Percentiles rank a stretch among this genome's conserved stretches.
These are phyloP conservation scores for Aphelenchoides besseyi DNA, from an alignment of 1,140 invertebrate genomes.

Conservation along the genomic window DNA sequence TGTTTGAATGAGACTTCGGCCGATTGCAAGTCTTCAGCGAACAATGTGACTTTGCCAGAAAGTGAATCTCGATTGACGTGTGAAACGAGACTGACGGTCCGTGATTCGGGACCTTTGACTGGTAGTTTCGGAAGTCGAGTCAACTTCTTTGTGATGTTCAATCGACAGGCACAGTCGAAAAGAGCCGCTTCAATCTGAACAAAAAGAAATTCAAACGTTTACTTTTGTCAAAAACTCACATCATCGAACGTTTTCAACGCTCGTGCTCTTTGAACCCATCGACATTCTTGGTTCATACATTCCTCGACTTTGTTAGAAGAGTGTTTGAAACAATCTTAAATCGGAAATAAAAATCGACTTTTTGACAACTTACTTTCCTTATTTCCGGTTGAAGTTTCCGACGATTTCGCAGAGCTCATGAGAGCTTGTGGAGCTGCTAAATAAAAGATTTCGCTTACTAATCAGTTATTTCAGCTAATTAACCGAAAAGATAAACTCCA, in stretches of 20 bases:
- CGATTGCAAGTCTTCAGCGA: neutral
- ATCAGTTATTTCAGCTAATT: no score
- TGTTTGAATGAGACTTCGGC: conserved; percentile 18
- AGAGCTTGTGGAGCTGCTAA: neutral
- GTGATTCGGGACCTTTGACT: neutral
- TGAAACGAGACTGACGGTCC: conserved; percentile 13
- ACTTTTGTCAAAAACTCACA: neutral
- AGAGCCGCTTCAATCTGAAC: conserved; percentile 12
- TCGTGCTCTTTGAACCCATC: conserved; percentile 11
- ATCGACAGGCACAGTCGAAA: conserved; percentile 8
- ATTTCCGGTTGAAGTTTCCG: neutral
- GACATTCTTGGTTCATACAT: conserved; percentile 1
- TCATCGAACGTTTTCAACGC: conserved; percentile 7
- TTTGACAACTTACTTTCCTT: neutral
- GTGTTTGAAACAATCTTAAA: neutral
- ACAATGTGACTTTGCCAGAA: conserved; percentile 14
- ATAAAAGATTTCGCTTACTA: no score
- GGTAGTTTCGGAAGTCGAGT: neutral
- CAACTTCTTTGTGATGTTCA: conserved; percentile 15
- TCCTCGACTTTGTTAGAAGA: no score
- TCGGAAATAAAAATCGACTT: neutral
- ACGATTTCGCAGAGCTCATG: neutral
- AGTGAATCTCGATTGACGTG: conserved; percentile 9
- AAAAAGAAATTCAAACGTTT: neutral
- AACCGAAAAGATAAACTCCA: no score